Conservation (phyloP, 2,113 vertebrate genomes). For the Hydrolagus affinis region DNA sequence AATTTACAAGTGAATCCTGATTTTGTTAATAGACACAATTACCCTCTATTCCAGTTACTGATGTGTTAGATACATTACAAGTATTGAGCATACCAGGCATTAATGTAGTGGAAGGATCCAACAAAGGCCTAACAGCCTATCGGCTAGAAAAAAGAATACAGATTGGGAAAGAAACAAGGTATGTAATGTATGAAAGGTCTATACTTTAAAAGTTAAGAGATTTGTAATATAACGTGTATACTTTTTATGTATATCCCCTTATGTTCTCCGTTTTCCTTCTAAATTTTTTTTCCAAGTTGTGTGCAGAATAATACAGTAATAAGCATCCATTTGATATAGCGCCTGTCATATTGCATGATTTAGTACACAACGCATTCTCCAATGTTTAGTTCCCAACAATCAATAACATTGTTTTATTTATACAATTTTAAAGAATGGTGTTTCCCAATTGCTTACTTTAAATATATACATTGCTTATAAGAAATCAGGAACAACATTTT, state of each 20-base stretch:
- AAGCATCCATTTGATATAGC: no score
- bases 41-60: conserved; percentile 31
- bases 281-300: not conserved
- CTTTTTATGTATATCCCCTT: not conserved
- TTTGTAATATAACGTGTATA: not conserved
- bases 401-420: not conserved
- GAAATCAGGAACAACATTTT: not conserved
- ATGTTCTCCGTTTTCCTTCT: not conserved
- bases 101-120: conserved; percentile 34
- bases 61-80: conserved; percentile 35
- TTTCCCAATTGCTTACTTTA: not conserved
- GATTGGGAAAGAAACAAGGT: conserved; percentile 35
- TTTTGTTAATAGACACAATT: not conserved
- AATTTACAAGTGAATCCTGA: not conserved
- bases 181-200: not conserved
- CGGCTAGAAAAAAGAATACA: conserved; percentile 26
- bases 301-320: no score
- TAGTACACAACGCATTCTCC: not conserved
- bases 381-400: not conserved
- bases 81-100: conserved; percentile 16
- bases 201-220: not conserved
- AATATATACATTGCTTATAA: not conserved
- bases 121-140: conserved; percentile 30
- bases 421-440: not conserved
- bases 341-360: not conserved